Conservation (phyloP, 2,113 vertebrate species). For the Muntiacus muntjak region DNA sequence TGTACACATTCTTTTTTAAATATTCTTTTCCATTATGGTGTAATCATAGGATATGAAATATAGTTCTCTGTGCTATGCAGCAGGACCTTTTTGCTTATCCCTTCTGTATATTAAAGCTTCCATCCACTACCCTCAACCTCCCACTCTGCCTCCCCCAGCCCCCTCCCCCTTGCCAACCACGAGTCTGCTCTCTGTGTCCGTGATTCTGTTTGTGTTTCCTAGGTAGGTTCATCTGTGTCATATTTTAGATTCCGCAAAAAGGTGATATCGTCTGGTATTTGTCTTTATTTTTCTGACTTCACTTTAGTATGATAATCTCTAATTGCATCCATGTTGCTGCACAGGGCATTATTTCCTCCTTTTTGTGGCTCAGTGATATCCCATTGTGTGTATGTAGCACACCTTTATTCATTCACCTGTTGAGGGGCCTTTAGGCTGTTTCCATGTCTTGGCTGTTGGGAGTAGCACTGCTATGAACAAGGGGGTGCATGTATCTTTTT, state of each 20-base stretch:
- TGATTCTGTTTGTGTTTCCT: neutral
- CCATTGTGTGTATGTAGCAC: accelerated
- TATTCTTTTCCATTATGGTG: neutral
- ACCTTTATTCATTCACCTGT: accelerated
- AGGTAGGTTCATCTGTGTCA: neutral
- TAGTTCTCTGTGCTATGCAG: neutral
- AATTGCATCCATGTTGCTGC: neutral
- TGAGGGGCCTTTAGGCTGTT: neutral
- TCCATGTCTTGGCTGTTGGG: neutral
- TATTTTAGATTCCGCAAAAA: neutral
- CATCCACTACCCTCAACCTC: neutral
- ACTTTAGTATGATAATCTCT: neutral
- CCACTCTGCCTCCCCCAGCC: neutral
- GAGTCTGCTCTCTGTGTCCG: neutral
- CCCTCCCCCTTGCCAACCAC: neutral
- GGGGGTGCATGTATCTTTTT: neutral
- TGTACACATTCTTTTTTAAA: neutral
- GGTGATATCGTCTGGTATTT: neutral
- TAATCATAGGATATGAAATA: neutral
- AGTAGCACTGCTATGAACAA: neutral
- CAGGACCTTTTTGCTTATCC: neutral
- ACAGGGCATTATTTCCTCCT: neutral
- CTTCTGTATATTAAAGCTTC: neutral
- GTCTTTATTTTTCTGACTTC: neutral
- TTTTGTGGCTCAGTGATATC: neutral